Evolutionary conservation across 2,113 vertebrate species (phyloP).

Genomic region (Cinclus mexicanus): DNA sequence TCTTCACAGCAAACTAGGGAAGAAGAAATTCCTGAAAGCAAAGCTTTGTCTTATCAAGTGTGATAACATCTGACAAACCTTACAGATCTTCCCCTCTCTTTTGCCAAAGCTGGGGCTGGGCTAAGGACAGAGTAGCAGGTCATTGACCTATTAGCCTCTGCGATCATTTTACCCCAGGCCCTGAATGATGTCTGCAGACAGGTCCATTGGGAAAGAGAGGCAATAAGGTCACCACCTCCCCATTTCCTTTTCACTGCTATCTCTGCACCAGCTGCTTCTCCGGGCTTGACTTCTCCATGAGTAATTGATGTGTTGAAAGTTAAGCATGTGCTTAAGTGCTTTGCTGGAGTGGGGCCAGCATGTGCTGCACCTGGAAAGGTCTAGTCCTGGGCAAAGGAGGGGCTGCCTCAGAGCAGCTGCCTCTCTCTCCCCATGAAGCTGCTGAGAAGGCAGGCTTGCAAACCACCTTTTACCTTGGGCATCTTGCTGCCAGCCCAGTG

Average conservation of each 20-base stretch:
- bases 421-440: not conserved
- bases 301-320: slow-evolving; percentile 64
- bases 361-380: slow-evolving; percentile 18
- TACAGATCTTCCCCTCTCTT: slow-evolving; percentile 12
- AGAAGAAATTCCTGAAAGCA: slow-evolving; percentile 25
- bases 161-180: not conserved
- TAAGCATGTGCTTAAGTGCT: slow-evolving; percentile 55
- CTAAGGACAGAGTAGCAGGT: not conserved
- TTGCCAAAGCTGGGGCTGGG: not conserved
- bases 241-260: slow-evolving; percentile 43
- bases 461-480: not conserved
- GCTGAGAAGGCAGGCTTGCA: not conserved
- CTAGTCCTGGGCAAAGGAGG: not conserved
- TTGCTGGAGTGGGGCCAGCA: slow-evolving; percentile 37
- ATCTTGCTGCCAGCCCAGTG: not conserved
- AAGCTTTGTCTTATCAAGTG: not conserved
- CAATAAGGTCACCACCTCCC: slow-evolving; percentile 54
- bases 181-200: slow-evolving; percentile 22
- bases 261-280: slow-evolving; percentile 40
- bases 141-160: slow-evolving; percentile 44
- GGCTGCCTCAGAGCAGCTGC: not conserved
- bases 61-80: slow-evolving; percentile 60
- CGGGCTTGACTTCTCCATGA: slow-evolving; percentile 20
- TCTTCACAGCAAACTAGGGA: not conserved
- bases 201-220: slow-evolving; percentile 29